phyloP scores from a whole-genome alignment of 2,797 vertebrate genomes.

The Micrastur ruficollis region DNA sequence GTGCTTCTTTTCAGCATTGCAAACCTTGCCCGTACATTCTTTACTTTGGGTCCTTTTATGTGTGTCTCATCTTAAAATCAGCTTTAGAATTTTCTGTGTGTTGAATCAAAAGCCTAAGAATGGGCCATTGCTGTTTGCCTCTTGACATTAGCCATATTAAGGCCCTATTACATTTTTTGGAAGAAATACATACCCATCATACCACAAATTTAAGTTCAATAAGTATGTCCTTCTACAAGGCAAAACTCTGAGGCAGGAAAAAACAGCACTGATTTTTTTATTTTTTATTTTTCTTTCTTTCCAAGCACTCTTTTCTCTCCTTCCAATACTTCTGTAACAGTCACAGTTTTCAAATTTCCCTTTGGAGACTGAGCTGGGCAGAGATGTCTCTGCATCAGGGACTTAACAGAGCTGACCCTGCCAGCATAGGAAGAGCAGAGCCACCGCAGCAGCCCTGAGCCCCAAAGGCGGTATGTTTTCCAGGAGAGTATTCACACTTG shows the following conservation, averaged over 20 bases:
- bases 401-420: not conserved
- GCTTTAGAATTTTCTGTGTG: not conserved
- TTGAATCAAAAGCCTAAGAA: not conserved
- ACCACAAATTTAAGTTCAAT: not conserved
- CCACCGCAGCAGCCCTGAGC: not conserved
- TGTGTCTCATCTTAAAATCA: not conserved
- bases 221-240: not conserved
- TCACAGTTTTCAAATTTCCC: not conserved
- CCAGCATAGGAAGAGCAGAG: not conserved
- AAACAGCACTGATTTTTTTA: rapidly evolving
- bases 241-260: not conserved
- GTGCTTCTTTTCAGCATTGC: not conserved
- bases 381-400: not conserved
- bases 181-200: rapidly evolving
- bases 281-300: not conserved
- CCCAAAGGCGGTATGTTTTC: not conserved
- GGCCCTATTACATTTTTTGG: not conserved
- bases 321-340: not conserved
- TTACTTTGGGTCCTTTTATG: not conserved
- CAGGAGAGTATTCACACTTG: not conserved
- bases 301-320: not conserved
- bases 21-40: not conserved
- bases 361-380: not conserved
- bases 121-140: not conserved
- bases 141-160: not conserved